Evolutionary conservation across 2,113 vertebrate species (phyloP), one percentile per base, ranked within the genome.

Genomic region (Benitochromis conjunctus): DNA sequence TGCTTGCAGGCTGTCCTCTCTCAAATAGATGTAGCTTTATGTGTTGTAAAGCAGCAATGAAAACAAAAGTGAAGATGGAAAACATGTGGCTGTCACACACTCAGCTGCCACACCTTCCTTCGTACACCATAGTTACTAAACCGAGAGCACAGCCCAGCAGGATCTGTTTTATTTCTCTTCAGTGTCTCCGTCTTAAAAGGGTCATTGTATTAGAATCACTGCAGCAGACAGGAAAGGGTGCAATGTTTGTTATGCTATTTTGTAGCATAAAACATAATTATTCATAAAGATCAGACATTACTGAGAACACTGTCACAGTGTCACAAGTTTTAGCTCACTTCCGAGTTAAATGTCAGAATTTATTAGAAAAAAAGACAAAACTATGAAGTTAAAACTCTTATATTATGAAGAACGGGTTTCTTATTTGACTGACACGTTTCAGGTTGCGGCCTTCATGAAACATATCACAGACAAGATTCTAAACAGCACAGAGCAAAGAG

Each of bases 41-140:
- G 71, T 76, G 46, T 76, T 53, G 6, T 34, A 13, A 76, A 76
- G 71, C 18, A 76, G 71, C 11, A 76, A 53, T 53, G 53, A 76
- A 53, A 76, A 76, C 46, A 76, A 53, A 82, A 84, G 36, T 56
- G 43, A 79, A 82, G 69, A 77, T 29, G 19, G 19, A 69, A 82
- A 34, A 64, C 80, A 76, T 86, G 84, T 83, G 69, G 74, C 55
- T 53, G 24, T 76, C 46, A 53, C 46, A 76, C 46, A 76, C 71
- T 83, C 21, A 57, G 21, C 69, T 81, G 83, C 86, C 91, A 89
- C 88, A 83, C 84, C 86, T 84, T 83, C 80, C 66, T 90, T 86
- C 85, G 74, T 87, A 81, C 77, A 57, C 74, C 88, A 26, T 86
- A 79, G 71, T 66, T n/a, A 84, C 83, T 58, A 41, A 83, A 85